Percentiles rank a stretch among this genome's conserved stretches.
These are phyloP conservation scores for Acanthococcus lagerstroemiae DNA, from an alignment of 2,888 invertebrate genomes.

Conservation along the genomic window DNA sequence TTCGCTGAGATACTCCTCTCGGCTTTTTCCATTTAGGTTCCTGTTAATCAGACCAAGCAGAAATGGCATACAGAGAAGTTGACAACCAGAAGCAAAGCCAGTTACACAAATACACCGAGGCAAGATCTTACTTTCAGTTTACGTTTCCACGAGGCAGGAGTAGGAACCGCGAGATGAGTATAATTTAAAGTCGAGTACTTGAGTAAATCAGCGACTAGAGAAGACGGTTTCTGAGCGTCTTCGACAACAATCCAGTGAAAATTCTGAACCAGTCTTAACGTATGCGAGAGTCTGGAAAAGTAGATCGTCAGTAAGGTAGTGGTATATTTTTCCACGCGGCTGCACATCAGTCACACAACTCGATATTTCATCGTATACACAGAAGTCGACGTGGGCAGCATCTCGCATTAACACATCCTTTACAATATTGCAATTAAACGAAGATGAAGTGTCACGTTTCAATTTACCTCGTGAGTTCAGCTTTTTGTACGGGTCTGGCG, in stretches of 20 bases:
- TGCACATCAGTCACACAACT: neutral
- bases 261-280: conserved; percentile 74
- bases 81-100: too few relatives aligned
- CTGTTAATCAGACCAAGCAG: too few relatives aligned
- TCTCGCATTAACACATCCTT: neutral
- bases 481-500: conserved; percentile 77
- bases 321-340: too few relatives aligned
- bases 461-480: conserved; percentile 72
- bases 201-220: conserved; percentile 62
- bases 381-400: neutral
- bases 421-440: neutral
- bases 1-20: conserved; percentile 83
- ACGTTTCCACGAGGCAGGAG: conserved; percentile 59
- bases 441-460: neutral
- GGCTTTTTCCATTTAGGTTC: conserved; percentile 68
- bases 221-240: conserved; percentile 61
- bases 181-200: conserved; percentile 51
- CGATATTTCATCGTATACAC: neutral
- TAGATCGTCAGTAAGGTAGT: too few relatives aligned
- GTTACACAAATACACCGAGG: too few relatives aligned
- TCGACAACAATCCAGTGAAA: conserved; percentile 91
- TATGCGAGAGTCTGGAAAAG: conserved; percentile 64
- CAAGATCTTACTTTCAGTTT: conserved; percentile 46
- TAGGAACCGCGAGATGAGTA: conserved; percentile 56
- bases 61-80: too few relatives aligned